phyloP scores from a whole-genome alignment of 2,797 vertebrate genomes.

The Taeniopygia guttata region DNA sequence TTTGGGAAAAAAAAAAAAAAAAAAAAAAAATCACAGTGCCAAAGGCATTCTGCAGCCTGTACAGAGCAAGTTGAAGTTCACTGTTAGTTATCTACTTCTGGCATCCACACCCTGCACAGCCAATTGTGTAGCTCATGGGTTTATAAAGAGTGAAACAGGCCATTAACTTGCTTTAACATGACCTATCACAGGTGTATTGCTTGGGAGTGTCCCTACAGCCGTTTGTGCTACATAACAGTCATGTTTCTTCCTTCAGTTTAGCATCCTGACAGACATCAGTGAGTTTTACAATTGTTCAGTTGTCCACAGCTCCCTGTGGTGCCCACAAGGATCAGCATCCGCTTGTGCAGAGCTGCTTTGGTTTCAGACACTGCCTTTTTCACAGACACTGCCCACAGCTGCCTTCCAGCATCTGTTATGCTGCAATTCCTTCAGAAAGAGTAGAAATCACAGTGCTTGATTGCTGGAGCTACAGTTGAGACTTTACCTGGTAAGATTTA shows the following conservation, averaged over 20 bases:
- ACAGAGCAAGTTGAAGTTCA: not conserved
- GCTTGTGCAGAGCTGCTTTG: not conserved
- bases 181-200: accelerated
- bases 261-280: not conserved
- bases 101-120: not conserved
- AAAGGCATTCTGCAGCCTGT: not conserved
- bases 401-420: not conserved
- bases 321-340: not conserved
- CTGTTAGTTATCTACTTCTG: not conserved
- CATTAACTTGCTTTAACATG: not conserved
- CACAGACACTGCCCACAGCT: not conserved
- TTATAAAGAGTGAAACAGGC: not conserved
- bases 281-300: not conserved
- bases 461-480: not conserved
- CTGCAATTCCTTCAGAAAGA: not conserved
- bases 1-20: not conserved
- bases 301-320: not conserved
- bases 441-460: not conserved
- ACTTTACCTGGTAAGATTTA: not conserved
- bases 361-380: not conserved
- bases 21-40: not conserved
- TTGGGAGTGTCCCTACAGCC: not conserved
- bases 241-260: not conserved
- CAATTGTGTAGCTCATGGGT: not conserved
- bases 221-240: not conserved